phyloP scores from a whole-genome alignment of 2,113 vertebrate species.

The Malaclemys terrapin region DNA sequence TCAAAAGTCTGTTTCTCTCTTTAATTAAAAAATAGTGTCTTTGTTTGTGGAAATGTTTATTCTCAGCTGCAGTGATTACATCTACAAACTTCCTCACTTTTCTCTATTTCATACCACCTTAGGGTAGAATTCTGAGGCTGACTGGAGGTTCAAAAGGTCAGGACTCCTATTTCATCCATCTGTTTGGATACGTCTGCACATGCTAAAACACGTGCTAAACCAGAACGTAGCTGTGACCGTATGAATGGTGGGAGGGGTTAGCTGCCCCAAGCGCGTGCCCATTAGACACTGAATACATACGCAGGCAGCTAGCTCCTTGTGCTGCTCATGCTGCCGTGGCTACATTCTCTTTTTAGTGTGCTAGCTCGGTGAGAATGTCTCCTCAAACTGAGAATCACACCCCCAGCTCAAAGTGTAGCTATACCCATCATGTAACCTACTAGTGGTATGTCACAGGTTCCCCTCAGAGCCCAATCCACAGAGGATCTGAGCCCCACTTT shows the following conservation, averaged over 20 bases:
- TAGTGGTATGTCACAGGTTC: neutral
- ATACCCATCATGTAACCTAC: neutral
- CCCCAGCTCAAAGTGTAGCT: neutral
- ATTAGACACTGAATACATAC: neutral
- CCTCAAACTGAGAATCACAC: neutral
- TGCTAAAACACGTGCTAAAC: neutral
- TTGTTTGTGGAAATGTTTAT: neutral
- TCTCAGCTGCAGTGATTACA: neutral
- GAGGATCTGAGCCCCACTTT: neutral
- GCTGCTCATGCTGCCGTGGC: neutral
- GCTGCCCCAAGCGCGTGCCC: neutral
- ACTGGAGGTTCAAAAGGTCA: fast-evolving
- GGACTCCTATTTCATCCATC: neutral
- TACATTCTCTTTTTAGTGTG: neutral
- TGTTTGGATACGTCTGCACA: neutral
- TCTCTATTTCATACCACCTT: neutral
- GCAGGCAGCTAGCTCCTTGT: neutral
- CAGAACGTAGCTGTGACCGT: too few relatives aligned
- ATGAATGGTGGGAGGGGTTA: neutral
- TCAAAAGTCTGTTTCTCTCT: neutral
- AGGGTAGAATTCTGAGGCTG: neutral
- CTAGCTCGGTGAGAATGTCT: neutral
- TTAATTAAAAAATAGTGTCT: neutral
- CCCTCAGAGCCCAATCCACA: neutral
- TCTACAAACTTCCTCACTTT: neutral